phyloP scores from a whole-genome alignment of 2,797 vertebrate genomes.

The Macrochelys suwanniensis region DNA sequence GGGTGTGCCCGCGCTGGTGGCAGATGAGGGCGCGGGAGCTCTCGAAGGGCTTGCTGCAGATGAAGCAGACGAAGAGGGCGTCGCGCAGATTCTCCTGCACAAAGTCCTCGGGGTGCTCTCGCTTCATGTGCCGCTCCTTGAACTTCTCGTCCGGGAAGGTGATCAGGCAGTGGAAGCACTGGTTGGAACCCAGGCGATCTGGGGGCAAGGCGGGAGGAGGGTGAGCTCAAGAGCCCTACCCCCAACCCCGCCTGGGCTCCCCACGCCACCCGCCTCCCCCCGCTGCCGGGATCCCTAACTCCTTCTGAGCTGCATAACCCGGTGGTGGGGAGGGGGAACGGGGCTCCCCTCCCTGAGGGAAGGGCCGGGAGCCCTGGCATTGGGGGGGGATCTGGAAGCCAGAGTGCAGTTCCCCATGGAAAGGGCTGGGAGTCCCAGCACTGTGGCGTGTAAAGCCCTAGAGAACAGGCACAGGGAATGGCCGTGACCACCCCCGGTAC shows the following conservation, averaged over 20 bases:
- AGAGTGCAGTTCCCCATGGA: not conserved
- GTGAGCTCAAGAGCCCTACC: not conserved
- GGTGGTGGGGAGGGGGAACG: too few relatives aligned
- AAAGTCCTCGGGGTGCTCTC: constrained; percentile 89
- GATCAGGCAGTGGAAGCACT: constrained; percentile 91
- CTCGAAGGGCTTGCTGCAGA: constrained; percentile 86
- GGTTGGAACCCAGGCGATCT: constrained; percentile 86
- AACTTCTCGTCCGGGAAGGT: constrained; percentile 90
- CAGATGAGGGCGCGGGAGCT: constrained; percentile 88
- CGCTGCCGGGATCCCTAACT: not conserved
- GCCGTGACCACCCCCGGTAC: not conserved
- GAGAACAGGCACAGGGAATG: not conserved
- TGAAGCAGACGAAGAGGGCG: constrained; percentile 89
- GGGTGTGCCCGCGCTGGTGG: constrained; percentile 88
- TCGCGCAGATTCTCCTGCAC: constrained; percentile 89
- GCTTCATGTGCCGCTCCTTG: constrained; percentile 91
- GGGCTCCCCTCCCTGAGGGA: too few relatives aligned
- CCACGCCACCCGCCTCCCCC: not conserved
- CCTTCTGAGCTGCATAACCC: not conserved
- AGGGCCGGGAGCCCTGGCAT: not conserved
- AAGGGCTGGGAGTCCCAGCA: not conserved
- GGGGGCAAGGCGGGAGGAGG: not conserved
- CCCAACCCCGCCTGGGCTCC: not conserved
- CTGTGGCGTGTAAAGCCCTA: not conserved
- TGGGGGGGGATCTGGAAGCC: not conserved